Conservation (phyloP, 2,888 invertebrate species). For the Nemotelus nigrinus region DNA sequence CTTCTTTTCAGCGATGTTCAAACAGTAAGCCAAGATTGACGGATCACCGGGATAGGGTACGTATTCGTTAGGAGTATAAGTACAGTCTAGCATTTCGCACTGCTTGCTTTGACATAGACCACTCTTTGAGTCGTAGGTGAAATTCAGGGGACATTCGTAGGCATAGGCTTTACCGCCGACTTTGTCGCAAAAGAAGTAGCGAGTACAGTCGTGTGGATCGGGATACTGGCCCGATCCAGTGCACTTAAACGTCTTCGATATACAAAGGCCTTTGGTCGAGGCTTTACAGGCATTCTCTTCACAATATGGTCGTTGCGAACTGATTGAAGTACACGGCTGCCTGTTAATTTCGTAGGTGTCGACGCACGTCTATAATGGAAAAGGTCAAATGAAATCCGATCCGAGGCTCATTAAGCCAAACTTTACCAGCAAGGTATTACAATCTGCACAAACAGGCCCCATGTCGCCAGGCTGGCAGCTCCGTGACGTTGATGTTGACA, state of each 20-base stretch:
- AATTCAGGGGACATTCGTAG: slow-evolving; percentile 43
- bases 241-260: slow-evolving; percentile 31
- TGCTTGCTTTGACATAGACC: slow-evolving; percentile 36
- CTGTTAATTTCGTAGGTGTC: neutral
- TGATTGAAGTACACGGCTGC: slow-evolving; percentile 25
- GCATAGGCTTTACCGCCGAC: slow-evolving; percentile 13
- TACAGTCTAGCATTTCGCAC: slow-evolving; percentile 46
- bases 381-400: neutral
- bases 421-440: slow-evolving; percentile 31
- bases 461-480: neutral
- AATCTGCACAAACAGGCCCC: slow-evolving; percentile 38
- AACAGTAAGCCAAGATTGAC: slow-evolving; percentile 41
- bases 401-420: neutral
- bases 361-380: slow-evolving; percentile 31
- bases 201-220: slow-evolving; percentile 47
- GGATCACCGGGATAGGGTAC: slow-evolving; percentile 28
- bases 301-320: slow-evolving; percentile 29
- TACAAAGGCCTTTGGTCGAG: neutral
- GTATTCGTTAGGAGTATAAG: slow-evolving; percentile 12
- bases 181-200: slow-evolving; percentile 47
- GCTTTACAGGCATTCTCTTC: slow-evolving; percentile 23
- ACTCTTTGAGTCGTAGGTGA: slow-evolving; percentile 43
- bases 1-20: neutral
- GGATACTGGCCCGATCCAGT: slow-evolving; percentile 64
- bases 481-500: no score